A percentile compares a stretch with the other conserved stretches of the same genome.
Conservation (phyloP, 2,888 invertebrate species). For the Drosophila paranaensis region DNA sequence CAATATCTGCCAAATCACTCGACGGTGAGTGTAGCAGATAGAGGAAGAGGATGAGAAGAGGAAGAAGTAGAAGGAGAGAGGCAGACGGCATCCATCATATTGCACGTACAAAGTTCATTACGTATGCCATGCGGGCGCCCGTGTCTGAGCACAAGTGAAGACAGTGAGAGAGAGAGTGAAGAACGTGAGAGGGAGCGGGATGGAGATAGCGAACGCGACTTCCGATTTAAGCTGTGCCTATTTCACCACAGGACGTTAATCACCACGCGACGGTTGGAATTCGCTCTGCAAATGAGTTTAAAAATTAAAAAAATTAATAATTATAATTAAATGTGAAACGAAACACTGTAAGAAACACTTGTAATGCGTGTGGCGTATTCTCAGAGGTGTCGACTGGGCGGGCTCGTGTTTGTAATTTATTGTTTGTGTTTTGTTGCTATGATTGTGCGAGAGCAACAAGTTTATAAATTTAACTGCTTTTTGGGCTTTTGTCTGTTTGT, state of each 20-base stretch:
- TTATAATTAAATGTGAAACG: too few species aligned
- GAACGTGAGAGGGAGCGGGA: not conserved
- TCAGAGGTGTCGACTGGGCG: not conserved
- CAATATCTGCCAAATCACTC: constrained; percentile 52
- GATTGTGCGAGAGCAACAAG: constrained; percentile 55
- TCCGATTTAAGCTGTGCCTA: constrained; percentile 33
- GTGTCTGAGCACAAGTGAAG: constrained; percentile 2
- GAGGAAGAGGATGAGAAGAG: constrained; percentile 15
- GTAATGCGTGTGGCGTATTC: not conserved
- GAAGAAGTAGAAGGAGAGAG: constrained; percentile 10
- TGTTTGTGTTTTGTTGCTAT: constrained; percentile 16
- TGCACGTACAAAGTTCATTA: constrained; percentile 52
- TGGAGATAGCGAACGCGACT: constrained; percentile 22
- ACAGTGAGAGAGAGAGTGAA: too few species aligned
- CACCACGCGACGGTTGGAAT: constrained; percentile 9
- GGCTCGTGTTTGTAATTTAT: constrained; percentile 27
- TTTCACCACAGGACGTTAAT: constrained; percentile 44
- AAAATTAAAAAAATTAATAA: not conserved
- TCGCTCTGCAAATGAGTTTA: not conserved
- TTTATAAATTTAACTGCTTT: constrained; percentile 47
- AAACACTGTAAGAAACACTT: not conserved
- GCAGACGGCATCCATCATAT: constrained; percentile 54
- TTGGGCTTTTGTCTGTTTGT: constrained; percentile 32
- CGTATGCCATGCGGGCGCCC: constrained; percentile 56
- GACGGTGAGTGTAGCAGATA: constrained; percentile 29